Evolutionary conservation across 2,888 invertebrate genomes (phyloP), one percentile per base, ranked within the genome.

Genomic region (Smittia sp.): DNA sequence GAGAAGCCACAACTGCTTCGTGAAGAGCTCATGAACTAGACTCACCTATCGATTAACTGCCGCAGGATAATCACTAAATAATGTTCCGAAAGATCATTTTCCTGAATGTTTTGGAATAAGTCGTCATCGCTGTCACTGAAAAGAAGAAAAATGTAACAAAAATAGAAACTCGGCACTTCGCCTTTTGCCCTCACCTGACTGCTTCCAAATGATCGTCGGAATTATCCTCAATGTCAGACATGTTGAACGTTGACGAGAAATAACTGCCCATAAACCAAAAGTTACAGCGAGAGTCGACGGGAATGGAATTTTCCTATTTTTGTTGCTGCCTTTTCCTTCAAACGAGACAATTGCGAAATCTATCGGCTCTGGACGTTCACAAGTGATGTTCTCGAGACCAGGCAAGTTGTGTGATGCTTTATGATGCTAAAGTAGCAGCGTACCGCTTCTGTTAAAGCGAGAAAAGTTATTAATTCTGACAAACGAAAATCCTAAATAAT

Each of bases 41-140:
- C n/a, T n/a, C n/a, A 70, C 73, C 65, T 65, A 7, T 73, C 73
- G 18, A 73, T 65, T 24, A 73, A 27, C 24, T 73, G 73, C 24
- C 73, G 24, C 24, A 73, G 25, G 15, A 73, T 73, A 3, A 73
- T 41, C 1, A 73, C 73, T 9, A 73, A 32, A 46, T 73, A 73
- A 18, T 73, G 63, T 18, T 73, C 65, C 1, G 41, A 46, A 22
- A 73, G 41, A 18, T 65, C 73, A n/a, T 73, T 38, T 9, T 63
- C 46, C 15, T 63, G 65, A 13, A 73, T 65, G 18, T 73, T 73
- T 72, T 72, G 72, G 24, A 72, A 72, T 13, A 72, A 72, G 25
- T 72, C 72, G n/a, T 72, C 72, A 38, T 72, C 72, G n/a, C 54
- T 54, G 58, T 72, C 72, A 39, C 62, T 72, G 13, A 58, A 24